Base-by-base conservation (phyloP, 2,113 vertebrate species). In the Tetrao urogallus region DNA sequence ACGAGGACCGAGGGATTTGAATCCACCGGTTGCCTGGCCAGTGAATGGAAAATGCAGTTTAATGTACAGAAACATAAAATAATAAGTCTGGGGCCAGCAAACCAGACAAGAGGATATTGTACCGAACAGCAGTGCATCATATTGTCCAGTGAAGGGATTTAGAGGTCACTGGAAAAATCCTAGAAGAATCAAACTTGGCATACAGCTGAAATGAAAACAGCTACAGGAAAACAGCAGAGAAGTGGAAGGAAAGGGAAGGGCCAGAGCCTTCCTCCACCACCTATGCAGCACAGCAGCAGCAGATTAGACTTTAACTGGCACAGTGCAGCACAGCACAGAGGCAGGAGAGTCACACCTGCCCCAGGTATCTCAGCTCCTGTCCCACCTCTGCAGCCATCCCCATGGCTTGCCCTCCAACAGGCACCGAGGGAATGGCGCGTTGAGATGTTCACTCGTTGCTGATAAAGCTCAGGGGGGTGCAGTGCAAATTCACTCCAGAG, bases 51-150 rank as follows among this genome's bases (percentile, higher is more conserved):
- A 96, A 97, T 95, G 89, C 89, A 94, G 91, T 96, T 95, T 96
- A 97, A 97, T 96, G 93, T 95, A 96, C 74, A 97, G 93, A 97
- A 96, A 95, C 92, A 95, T 75, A 93, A 96, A 97, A 95, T 96
- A 97, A 96, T 97, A 96, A 96, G 92, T 89, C 96, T 94, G 89
- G 86, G 91, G 94, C 65, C 50, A 83, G 76, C 81, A 93, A 94
- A 92, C 83, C 84, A 95, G 95, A 93, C 95, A 94, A 88, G 88
- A 89, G 89, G 91, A 95, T 97, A 96, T 96, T 95, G 93, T 89
- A 89, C 78, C 76, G 93, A 95, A 93, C 79, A 81, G 92, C 69
- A 89, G 86, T 96, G 79, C 73, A 91, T 94, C 93, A 61, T 96
- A 95, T 92, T 96, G 97, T 96, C 92, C 90, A 92, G 89, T 58